Conservation (phyloP, 2,888 invertebrate genomes). For the Drosophila pseudotakahashii region DNA sequence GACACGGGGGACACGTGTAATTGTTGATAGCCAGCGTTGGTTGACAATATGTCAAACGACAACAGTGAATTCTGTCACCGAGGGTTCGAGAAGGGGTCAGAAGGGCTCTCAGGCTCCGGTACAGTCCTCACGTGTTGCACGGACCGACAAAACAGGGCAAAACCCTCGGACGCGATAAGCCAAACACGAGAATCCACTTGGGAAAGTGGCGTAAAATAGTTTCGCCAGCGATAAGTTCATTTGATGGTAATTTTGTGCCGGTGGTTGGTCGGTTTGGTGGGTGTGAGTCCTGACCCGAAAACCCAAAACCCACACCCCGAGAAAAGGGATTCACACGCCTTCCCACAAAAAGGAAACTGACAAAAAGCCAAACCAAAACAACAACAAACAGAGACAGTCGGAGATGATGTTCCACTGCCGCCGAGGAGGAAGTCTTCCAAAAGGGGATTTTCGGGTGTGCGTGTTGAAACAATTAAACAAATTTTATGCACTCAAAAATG, state of each 20-base stretch:
- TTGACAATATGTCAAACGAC: conserved; percentile 81
- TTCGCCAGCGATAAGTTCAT: conserved; percentile 72
- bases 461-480: conserved; percentile 77
- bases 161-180: conserved; percentile 56
- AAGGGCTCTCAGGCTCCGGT: conserved; percentile 26
- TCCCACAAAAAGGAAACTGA: conserved; percentile 50
- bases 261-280: conserved; percentile 51
- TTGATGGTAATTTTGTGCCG: conserved; percentile 71
- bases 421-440: conserved; percentile 20
- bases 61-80: conserved; percentile 30
- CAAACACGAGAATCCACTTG: conserved; percentile 77
- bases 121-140: conserved; percentile 76
- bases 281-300: conserved; percentile 42
- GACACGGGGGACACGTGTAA: conserved; percentile 72
- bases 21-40: conserved; percentile 70
- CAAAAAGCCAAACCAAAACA: conserved; percentile 68
- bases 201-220: conserved; percentile 78
- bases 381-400: conserved; percentile 59
- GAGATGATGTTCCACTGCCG: conserved; percentile 24
- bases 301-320: conserved; percentile 29
- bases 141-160: conserved; percentile 34
- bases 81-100: conserved; percentile 8
- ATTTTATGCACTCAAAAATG: conserved; percentile 45
- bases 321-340: conserved; percentile 64
- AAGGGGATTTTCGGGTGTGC: conserved; percentile 54